A percentile compares a stretch with the other conserved stretches of the same genome.
phyloP scores from a whole-genome alignment of 1,140 invertebrate species.

The Drosophila aff. region DNA sequence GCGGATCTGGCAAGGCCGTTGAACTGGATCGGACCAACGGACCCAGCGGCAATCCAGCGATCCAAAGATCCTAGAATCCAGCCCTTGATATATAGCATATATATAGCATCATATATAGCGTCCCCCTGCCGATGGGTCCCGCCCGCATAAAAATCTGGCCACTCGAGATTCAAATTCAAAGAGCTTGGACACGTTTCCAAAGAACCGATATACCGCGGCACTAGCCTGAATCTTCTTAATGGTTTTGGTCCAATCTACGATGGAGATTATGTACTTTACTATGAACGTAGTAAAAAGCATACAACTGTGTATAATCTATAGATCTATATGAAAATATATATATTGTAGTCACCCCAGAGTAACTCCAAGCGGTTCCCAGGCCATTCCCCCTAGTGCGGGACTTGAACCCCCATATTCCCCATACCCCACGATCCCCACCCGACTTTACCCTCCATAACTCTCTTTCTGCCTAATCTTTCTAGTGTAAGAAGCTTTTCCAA shows the following conservation, averaged over 20 bases:
- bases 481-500: conserved; percentile 26
- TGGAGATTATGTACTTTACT: conserved; percentile 85
- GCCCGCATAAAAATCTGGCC: conserved; percentile 13
- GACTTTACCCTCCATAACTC: conserved; percentile 18
- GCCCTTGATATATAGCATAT: conserved; percentile 41
- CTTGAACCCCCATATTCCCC: conserved; percentile 24
- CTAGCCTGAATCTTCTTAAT: conserved; percentile 84
- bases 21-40: conserved; percentile 51
- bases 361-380: conserved; percentile 16
- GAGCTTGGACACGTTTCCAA: background rate
- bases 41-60: conserved; percentile 24
- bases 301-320: conserved; percentile 43
- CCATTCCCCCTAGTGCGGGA: conserved; percentile 41
- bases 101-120: background rate
- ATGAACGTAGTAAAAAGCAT: conserved; percentile 84
- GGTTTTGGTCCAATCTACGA: conserved; percentile 85
- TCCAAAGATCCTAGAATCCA: background rate
- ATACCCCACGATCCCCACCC: conserved; percentile 1
- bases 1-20: conserved; percentile 63
- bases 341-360: conserved; percentile 3
- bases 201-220: conserved; percentile 67
- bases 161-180: conserved; percentile 5
- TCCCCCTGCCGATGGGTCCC: conserved; percentile 45
- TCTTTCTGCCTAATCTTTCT: conserved; percentile 13
- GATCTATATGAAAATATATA: conserved; percentile 2